phyloP scores from a whole-genome alignment of 2,888 invertebrate genomes.

The Hanleya hanleyi region DNA sequence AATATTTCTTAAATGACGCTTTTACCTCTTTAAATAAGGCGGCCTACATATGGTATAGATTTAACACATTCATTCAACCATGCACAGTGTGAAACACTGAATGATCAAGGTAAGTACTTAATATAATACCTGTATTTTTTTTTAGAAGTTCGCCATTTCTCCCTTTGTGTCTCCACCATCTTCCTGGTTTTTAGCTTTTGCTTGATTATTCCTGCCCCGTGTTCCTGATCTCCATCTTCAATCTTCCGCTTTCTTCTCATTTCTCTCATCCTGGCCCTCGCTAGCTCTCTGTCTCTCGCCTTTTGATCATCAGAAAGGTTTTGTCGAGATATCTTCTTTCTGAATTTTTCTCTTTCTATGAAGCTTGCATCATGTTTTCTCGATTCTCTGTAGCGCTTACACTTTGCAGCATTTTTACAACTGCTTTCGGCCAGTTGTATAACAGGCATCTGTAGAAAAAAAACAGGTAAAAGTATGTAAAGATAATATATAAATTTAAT shows the following conservation, averaged over 20 bases:
- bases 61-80: too few species aligned
- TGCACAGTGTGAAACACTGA: too few species aligned
- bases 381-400: neutral
- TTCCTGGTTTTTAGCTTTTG: neutral
- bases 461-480: neutral
- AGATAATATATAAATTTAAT: neutral
- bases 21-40: too few species aligned
- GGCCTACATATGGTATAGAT: too few species aligned
- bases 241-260: neutral
- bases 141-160: neutral
- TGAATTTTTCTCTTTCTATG: neutral
- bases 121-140: neutral
- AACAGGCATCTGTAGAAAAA: neutral
- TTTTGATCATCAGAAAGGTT: neutral
- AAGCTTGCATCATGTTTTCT: neutral
- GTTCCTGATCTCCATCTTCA: neutral
- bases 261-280: neutral
- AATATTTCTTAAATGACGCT: too few species aligned
- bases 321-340: neutral
- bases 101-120: too few species aligned
- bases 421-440: neutral
- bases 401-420: neutral
- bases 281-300: neutral
- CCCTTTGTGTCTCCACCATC: neutral
- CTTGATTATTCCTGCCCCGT: too few species aligned